Percentiles rank a stretch among this genome's conserved stretches.
phyloP scores from a whole-genome alignment of 2,888 invertebrate species.

The Drymonia ruficornis region DNA sequence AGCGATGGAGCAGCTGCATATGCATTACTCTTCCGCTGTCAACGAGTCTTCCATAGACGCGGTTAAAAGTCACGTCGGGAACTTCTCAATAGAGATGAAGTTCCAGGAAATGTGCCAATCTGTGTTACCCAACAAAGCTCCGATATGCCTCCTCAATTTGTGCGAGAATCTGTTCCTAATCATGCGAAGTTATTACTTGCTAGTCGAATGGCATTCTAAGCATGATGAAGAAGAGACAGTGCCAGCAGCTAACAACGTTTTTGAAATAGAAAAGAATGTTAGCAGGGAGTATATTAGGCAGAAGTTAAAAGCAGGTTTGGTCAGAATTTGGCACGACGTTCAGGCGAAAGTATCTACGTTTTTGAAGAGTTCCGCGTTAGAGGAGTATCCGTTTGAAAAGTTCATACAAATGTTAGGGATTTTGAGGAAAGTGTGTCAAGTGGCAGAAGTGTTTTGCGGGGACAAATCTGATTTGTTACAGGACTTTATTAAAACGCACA shows the following conservation, averaged over 20 bases:
- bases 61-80: conserved; percentile 79
- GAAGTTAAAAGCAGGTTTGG: conserved; percentile 94
- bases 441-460: conserved; percentile 95
- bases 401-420: conserved; percentile 96
- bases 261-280: conserved; percentile 87
- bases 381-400: conserved; percentile 96
- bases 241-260: conserved; percentile 58
- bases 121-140: conserved; percentile 66
- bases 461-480: conserved; percentile 95
- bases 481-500: conserved; percentile 94
- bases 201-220: conserved; percentile 90
- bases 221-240: conserved; percentile 65
- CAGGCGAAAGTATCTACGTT: conserved; percentile 95
- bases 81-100: conserved; percentile 68
- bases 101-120: conserved; percentile 93
- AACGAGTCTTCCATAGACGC: conserved; percentile 90
- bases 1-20: conserved; percentile 97
- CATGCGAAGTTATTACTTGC: conserved; percentile 90
- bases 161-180: conserved; percentile 95
- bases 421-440: conserved; percentile 94
- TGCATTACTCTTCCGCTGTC: conserved; percentile 97
- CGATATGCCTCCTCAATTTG: conserved; percentile 91
- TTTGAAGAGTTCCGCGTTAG: conserved; percentile 91
- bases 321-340: conserved; percentile 96
- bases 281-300: conserved; percentile 93